phyloP scores from a whole-genome alignment of 2,888 invertebrate genomes.

The Dasysyrphus tricinctus region DNA sequence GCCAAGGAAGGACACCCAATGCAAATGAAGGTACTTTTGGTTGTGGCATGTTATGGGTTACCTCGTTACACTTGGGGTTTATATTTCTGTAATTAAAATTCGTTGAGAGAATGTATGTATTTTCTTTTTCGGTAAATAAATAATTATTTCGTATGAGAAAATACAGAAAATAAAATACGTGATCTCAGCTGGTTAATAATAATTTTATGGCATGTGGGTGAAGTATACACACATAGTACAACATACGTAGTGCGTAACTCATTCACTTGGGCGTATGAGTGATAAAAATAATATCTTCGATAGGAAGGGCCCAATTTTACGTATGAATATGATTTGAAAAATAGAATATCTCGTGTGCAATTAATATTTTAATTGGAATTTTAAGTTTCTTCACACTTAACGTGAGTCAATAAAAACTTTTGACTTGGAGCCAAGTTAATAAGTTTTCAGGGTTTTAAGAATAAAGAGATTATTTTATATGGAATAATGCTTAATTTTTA shows the following conservation, averaged over 20 bases:
- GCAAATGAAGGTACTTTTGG: conserved; percentile 3
- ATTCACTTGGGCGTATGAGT: conserved; percentile 28
- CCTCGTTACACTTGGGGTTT: neutral
- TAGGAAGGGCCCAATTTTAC: neutral
- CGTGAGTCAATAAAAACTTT: neutral
- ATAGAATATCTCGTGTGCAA: conserved; percentile 15
- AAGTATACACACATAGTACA: neutral
- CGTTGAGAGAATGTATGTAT: neutral
- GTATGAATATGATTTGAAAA: conserved; percentile 36
- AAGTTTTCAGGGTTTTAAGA: neutral
- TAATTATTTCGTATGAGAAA: conserved; percentile 47
- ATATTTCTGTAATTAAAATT: conserved; percentile 65
- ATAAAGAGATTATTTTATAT: neutral
- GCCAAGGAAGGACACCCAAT: neutral
- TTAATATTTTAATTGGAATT: conserved; percentile 55
- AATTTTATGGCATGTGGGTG: neutral
- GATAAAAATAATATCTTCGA: neutral
- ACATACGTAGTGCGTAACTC: conserved; percentile 15
- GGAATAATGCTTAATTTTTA: neutral
- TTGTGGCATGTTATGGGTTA: neutral
- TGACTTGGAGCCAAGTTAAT: neutral
- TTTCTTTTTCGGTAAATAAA: conserved; percentile 31
- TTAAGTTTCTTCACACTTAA: neutral
- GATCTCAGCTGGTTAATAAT: conserved; percentile 22
- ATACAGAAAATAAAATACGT: conserved; percentile 32